Base-by-base conservation (phyloP, 2,113 vertebrate species). In the Monopterus albus region DNA sequence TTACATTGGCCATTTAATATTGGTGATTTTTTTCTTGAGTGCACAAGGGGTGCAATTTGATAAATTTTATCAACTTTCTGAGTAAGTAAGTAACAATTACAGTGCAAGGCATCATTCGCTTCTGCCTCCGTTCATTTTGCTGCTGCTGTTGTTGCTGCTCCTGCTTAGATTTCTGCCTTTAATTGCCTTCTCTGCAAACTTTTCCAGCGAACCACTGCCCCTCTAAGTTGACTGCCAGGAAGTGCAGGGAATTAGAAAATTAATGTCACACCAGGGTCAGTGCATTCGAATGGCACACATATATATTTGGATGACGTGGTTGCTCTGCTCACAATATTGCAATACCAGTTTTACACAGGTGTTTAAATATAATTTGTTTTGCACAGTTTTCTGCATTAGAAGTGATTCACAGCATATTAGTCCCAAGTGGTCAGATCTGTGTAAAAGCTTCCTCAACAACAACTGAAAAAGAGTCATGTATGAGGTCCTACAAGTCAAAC, bases 191-290 rank as follows among this genome's bases (percentile, higher is more conserved):
- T 45, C 75, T 82, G 65, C 69, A 83, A 91, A 89, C 81, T 85
- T 89, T 78, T 70, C 73, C 70, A 83, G 86, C 66, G 75, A 92
- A 92, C 83, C 88, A 89, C 87, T 90, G 86, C 83, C 88, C 84
- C 81, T 92, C 85, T 89, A 90, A 86, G 90, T 88, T 87, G 88
- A 91, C 88, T 90, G 82, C 74, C 87, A 91, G 90, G 85, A 91
- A 91, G 88, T 90, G 88, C 86, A 92, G 81, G 89, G 85, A 88
- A 91, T 89, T 88, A 90, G 88, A 91, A 91, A 91, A 89, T 90
- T 43, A 87, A 88, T 88, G 90, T 87, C 87, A 89, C 78, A 67
- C 35, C 53, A 66, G 84, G 80, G 85, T 88, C 86, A 87, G 47
- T 78, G 83, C 78, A 84, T 89, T 75, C 87, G 60, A 81, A 87